Evolutionary conservation across 1,140 invertebrate genomes (phyloP), one percentile per base, ranked within the genome.

Genomic region (Brachystomella parvula): DNA sequence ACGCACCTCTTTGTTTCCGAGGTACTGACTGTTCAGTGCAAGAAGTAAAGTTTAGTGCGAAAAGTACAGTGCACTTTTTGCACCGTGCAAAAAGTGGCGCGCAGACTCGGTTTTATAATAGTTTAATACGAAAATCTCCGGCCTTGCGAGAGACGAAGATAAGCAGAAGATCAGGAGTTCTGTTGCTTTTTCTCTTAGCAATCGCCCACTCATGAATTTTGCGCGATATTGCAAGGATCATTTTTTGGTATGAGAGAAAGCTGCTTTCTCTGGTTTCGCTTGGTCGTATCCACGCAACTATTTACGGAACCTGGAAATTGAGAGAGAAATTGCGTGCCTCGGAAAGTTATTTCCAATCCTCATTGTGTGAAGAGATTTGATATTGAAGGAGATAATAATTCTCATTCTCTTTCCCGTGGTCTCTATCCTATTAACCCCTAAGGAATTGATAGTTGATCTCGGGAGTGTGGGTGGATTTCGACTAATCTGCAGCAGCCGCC

Each of bases 301-400:
- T 44, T 12, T 44, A 44, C 39, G 39, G 39, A n/a, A 44, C 9
- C n/a, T 44, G 39, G 39, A 44, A 44, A 44, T 44, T 44, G 39
- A 12, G 39, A 44, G n/a, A 44, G 39, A 12, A 44, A 44, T 9
- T 6, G 49, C 21, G 49, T 53, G 9, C 21, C 6, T 12, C 12
- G 24, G 49, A 53, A 53, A 53, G 49, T 53, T 53, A 53, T 6
- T 53, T 53, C 24, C 12, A 53, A 15, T 24, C 49, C 21, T 53
- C 49, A 53, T 53, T 53, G 39, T 31, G 26, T 29, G 53, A 59
- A 35, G 53, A 49, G 35, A 47, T 67, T 57, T 59, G 61, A 67
- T 67, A 59, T 47, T 58, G 44, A 53, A 17, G 33, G 21, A 64
- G 59, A 49, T 49, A 63, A 44, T n/a, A n/a, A n/a, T n/a, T n/a